Percentiles rank a stretch among this genome's conserved stretches.
These are phyloP conservation scores for Onychomys torridus DNA, from an alignment of 2,797 vertebrate genomes.

Conservation along the genomic window DNA sequence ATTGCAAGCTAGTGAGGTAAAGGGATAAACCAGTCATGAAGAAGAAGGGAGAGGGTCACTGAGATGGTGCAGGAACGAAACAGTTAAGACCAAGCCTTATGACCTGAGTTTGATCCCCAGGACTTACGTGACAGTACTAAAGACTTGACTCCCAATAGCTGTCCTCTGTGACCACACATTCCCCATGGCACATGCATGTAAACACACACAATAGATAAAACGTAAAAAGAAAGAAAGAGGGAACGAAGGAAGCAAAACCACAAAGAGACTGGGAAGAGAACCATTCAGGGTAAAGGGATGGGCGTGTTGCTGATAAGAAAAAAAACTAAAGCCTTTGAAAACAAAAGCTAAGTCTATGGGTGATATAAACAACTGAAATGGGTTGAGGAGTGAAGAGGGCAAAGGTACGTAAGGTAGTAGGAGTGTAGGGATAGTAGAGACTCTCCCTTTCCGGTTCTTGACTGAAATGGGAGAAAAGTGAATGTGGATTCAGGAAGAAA, in stretches of 20 bases:
- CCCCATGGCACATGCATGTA: background rate
- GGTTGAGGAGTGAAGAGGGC: background rate
- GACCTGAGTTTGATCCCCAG: background rate
- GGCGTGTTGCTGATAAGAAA: background rate
- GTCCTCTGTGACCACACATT: background rate
- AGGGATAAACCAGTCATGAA: background rate
- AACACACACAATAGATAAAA: background rate
- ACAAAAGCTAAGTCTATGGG: background rate
- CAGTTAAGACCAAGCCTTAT: background rate
- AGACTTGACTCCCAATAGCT: background rate
- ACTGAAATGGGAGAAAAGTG: background rate
- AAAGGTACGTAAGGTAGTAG: background rate
- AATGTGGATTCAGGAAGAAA: background rate
- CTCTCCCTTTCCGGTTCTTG: background rate
- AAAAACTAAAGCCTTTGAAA: background rate
- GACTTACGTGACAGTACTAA: background rate
- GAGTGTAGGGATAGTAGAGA: too few relatives aligned
- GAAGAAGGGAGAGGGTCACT: background rate
- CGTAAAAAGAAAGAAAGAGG: background rate
- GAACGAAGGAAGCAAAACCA: background rate
- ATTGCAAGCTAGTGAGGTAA: background rate
- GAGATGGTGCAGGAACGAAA: background rate
- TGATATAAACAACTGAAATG: background rate
- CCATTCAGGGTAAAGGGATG: background rate
- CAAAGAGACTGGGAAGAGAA: background rate